phyloP scores from a whole-genome alignment of 2,888 invertebrate species.

The Platerodrilus igneus region DNA sequence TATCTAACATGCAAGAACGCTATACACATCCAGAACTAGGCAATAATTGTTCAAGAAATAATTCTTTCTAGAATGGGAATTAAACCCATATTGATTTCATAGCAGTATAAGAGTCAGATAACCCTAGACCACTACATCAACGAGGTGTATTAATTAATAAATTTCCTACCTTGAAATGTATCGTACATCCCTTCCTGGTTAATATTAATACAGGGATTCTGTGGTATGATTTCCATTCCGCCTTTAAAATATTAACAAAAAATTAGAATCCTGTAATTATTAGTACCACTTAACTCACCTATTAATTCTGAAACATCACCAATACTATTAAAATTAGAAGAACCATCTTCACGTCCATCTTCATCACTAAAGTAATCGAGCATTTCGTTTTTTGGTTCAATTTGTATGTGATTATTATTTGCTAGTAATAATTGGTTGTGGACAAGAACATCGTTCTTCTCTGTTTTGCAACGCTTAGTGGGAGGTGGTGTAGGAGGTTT shows the following conservation, averaged over 20 bases:
- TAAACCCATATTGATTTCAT: too few relatives aligned
- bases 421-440: not conserved
- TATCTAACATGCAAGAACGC: too few relatives aligned
- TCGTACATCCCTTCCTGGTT: slow-evolving; percentile 39
- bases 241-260: slow-evolving; percentile 33
- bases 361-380: slow-evolving; percentile 70
- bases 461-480: slow-evolving; percentile 37
- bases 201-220: slow-evolving; percentile 36
- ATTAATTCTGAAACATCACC: slow-evolving; percentile 37
- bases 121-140: too few relatives aligned
- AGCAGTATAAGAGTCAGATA: too few relatives aligned
- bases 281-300: slow-evolving; percentile 26
- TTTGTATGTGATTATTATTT: not conserved
- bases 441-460: slow-evolving; percentile 29
- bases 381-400: slow-evolving; percentile 35
- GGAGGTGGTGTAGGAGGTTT: slow-evolving; percentile 36
- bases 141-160: too few relatives aligned
- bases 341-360: slow-evolving; percentile 45
- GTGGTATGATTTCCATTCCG: slow-evolving; percentile 47
- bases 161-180: slow-evolving; percentile 39
- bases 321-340: slow-evolving; percentile 35
- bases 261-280: too few relatives aligned
- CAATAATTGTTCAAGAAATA: too few relatives aligned
- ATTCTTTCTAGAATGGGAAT: too few relatives aligned
- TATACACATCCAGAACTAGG: too few relatives aligned